phyloP scores from a whole-genome alignment of 2,888 invertebrate species.

The Osedax fenrisi region DNA sequence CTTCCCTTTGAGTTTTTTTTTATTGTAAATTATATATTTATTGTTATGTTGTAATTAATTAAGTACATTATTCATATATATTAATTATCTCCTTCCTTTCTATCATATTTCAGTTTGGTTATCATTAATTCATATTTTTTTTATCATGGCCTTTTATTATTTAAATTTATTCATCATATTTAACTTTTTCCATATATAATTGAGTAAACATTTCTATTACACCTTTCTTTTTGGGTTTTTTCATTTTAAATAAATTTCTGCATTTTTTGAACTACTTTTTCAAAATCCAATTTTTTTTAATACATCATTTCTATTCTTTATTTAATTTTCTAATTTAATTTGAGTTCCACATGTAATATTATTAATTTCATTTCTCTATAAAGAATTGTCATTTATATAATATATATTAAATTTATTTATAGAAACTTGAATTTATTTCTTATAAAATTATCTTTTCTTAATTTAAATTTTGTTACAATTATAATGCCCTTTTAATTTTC shows the following conservation, averaged over 20 bases:
- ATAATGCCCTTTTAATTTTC: background rate
- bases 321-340: background rate
- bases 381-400: too few species aligned
- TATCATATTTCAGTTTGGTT: background rate
- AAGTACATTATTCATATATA: background rate
- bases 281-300: background rate
- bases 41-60: background rate
- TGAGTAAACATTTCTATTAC: background rate
- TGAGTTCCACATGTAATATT: background rate
- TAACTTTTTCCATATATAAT: background rate
- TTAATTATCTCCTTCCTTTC: background rate
- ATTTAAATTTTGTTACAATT: background rate
- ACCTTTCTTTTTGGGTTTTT: background rate
- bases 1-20: background rate
- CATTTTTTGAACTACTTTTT: background rate
- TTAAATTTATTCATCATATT: background rate
- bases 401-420: slow-evolving; percentile 9
- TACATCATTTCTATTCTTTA: background rate
- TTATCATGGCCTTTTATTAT: background rate
- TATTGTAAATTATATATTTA: background rate
- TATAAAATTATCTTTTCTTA: background rate
- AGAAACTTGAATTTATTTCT: background rate
- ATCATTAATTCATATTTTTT: background rate
- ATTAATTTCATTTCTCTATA: background rate
- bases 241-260: background rate